Evolutionary conservation across 2,113 vertebrate genomes (phyloP).

Genomic region (Pionites leucogaster): DNA sequence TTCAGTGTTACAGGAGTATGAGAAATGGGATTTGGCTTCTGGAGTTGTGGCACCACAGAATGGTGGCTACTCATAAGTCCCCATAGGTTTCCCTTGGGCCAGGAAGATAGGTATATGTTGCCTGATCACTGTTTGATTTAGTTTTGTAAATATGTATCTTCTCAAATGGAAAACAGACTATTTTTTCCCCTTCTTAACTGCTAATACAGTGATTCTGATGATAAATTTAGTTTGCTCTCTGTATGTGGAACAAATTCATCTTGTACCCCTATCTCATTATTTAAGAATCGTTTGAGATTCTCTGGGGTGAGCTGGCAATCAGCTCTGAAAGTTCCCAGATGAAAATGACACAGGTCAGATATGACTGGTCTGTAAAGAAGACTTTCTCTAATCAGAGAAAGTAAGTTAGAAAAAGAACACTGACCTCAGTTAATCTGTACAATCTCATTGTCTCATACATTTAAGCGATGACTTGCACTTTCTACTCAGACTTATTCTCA

Average conservation of each 20-base stretch:
- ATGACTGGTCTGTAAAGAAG: neutral
- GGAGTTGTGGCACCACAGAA: too few species aligned
- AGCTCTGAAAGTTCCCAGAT: neutral
- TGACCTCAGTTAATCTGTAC: neutral
- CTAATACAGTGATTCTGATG: neutral
- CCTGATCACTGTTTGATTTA: neutral
- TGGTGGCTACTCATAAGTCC: too few species aligned
- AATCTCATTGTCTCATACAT: neutral
- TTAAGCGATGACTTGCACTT: neutral
- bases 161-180: neutral
- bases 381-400: neutral
- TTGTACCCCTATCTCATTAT: neutral
- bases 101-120: neutral
- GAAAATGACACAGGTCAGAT: neutral
- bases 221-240: neutral
- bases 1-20: neutral
- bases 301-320: neutral
- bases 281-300: neutral
- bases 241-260: neutral
- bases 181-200: neutral
- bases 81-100: neutral
- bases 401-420: neutral
- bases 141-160: neutral
- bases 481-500: neutral
- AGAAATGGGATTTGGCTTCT: neutral